A percentile compares a stretch with the other conserved stretches of the same genome.
phyloP scores from a whole-genome alignment of 2,797 vertebrate species.

The Mus caroli region DNA sequence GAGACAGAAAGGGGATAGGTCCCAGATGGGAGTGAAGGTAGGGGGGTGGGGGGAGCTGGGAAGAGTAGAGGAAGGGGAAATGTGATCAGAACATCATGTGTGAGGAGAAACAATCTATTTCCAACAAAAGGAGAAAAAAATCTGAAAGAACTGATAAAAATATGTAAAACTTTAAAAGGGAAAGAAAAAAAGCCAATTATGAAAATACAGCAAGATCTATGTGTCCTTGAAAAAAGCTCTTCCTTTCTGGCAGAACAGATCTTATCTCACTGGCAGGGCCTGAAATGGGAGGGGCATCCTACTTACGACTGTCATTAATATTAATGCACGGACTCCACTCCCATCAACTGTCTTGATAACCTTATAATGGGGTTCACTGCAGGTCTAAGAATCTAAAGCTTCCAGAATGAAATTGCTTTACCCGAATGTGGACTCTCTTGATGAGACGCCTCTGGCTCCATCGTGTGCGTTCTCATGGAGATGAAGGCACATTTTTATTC shows the following conservation, averaged over 20 bases:
- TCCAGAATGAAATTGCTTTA: constrained; percentile 66
- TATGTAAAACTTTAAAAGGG: neutral
- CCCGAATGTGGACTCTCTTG: constrained; percentile 61
- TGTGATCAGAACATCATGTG: neutral
- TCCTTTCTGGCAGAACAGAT: neutral
- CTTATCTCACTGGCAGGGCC: neutral
- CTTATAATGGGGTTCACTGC: constrained; percentile 57
- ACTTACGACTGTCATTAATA: constrained; percentile 38
- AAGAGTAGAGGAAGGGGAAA: no score
- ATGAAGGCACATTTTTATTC: constrained; percentile 55
- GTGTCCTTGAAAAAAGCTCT: constrained; percentile 13
- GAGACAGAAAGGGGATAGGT: neutral
- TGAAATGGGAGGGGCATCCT: neutral
- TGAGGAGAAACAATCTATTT: neutral
- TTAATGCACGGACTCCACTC: constrained; percentile 17
- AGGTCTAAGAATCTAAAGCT: constrained; percentile 44
- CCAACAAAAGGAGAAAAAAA: neutral
- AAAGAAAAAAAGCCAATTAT: neutral
- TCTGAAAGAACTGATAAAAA: neutral
- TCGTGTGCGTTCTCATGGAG: neutral
- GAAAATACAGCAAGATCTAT: neutral
- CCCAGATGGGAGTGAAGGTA: neutral
- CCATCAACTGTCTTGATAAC: constrained; percentile 50
- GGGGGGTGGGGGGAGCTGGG: no score
- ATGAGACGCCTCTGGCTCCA: constrained; percentile 71